phyloP scores from a whole-genome alignment of 2,797 vertebrate species.

The Anguilla pacifica region DNA sequence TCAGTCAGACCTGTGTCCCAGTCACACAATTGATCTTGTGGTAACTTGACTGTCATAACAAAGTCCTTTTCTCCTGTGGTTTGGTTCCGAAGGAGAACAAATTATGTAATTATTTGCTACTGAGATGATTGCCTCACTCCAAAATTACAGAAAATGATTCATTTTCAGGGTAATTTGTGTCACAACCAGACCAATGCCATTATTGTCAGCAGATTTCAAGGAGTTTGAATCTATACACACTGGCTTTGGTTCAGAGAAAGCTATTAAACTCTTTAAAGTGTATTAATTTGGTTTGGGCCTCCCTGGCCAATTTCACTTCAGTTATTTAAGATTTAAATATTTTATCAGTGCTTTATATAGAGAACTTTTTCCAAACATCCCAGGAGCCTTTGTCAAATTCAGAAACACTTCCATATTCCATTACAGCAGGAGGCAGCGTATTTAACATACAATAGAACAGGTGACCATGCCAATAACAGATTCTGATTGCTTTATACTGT shows the following conservation, averaged over 20 bases:
- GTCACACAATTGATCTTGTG: background rate
- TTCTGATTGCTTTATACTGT: background rate
- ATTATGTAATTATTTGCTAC: background rate
- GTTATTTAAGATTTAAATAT: conserved; percentile 33
- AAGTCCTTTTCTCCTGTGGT: background rate
- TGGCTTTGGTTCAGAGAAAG: conserved; percentile 29
- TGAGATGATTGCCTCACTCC: background rate
- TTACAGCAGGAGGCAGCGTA: background rate
- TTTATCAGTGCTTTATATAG: conserved; percentile 25
- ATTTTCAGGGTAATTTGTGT: conserved; percentile 7
- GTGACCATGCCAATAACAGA: background rate
- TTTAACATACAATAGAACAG: background rate
- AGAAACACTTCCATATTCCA: conserved; percentile 19
- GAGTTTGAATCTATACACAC: conserved; percentile 31
- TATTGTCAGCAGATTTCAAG: background rate
- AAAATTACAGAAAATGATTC: background rate
- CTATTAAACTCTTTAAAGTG: conserved; percentile 22
- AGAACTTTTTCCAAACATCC: conserved; percentile 7
- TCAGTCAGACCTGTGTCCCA: background rate
- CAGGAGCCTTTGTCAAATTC: conserved; percentile 18
- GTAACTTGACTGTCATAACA: background rate
- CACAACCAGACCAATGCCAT: background rate
- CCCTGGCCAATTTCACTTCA: conserved; percentile 27
- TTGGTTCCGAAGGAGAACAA: background rate
- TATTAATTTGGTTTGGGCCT: conserved; percentile 29